Base-by-base conservation (phyloP, 2,888 invertebrate species). In the Taenaris catops region DNA sequence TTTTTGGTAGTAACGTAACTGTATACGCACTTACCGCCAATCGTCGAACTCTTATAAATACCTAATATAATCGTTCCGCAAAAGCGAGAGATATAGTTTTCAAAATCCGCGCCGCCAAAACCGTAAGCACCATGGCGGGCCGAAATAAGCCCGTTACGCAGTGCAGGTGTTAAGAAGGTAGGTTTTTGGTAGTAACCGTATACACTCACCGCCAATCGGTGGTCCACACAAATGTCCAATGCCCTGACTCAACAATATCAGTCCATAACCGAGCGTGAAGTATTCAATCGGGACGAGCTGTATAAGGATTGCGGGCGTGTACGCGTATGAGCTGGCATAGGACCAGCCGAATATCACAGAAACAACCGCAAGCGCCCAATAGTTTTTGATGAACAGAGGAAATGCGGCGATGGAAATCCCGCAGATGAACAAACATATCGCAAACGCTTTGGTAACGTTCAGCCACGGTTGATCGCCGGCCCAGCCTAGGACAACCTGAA, bases 211-310 rank as follows among this genome's bases (percentile, higher is more conserved):
- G 63, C 95, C 97, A 48, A 98, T 78, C 1, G 97, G 96, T 5
- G 98, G 98, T 33, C 98, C 98, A 34, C 94, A 78, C 16, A 98
- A 88, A 81, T 96, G 96, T n/a, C 97, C 97, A 41, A 98, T 89
- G 5, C 98, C 98, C 76, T 98, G 96, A 48, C 95, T 94, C 46
- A 98, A 80, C 54, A 97, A 83, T 41, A 94, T 91, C 48, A 98
- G 80, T 4, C 98, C 98, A 68, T 97, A 98, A 5, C 96, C 97
- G 56, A 93, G 94, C 8, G 97, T 96, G 68, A 98, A 97, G 51
- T 94, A 90, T 51, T 97, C 96, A 50, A 98, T 84, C 0, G 96
- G 96, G 47, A 97, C 93, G 54, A 97, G 83, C 62, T 96, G 93
- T 49, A 96, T 96, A 42, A 97, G 79, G 46, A 98, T 94, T 27